Evolutionary conservation across 2,797 vertebrate species (phyloP), one percentile per base, ranked within the genome.

Genomic region (Sphenopsis melanotis): DNA sequence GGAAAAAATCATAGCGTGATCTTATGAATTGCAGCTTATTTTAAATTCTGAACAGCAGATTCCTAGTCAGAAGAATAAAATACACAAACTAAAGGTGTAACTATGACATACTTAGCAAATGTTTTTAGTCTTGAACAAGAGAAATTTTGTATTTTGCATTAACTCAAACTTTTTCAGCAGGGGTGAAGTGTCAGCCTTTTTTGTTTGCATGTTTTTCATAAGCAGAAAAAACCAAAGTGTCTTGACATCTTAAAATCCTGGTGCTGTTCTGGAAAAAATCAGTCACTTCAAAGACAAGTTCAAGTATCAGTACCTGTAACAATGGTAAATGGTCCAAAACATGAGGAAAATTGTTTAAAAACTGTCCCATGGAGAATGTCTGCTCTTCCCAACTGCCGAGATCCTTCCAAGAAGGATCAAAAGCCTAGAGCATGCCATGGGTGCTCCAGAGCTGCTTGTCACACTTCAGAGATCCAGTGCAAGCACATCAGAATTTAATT

Each of bases 401-500:
- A 12, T 49, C 69, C 36, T 65, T 50, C 32, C 12, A 56, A 32
- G 85, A 63, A 24, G 6, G 7, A 18, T 37, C 2, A 7, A 49
- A 36, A 53, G 34, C 23, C 32, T 26, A 16, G 29, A 53, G 19
- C 11, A 9, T 60, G 50, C 66, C 0, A 0, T 0, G 1, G 30
- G 46, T 11, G 4, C 27, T 92, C 36, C 50, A 32, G 44, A 81
- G 36, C 34, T 77, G 23, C 41, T 57, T 46, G 21, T 70, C 46
- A 15, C 30, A 26, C 78, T 76, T 63, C 32, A 74, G 55, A 74
- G 50, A 74, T n/a, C 41, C 23, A 39, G 22, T 49, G 56, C 37
- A 83, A 68, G 52, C 16, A 29, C 44, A 19, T 74, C 37, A 64
- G 56, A 87, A 74, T 83, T 92, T 59, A 60, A 83, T 91, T 94